Conservation (phyloP, 2,888 invertebrate genomes). For the Dysmachus trigonus region DNA sequence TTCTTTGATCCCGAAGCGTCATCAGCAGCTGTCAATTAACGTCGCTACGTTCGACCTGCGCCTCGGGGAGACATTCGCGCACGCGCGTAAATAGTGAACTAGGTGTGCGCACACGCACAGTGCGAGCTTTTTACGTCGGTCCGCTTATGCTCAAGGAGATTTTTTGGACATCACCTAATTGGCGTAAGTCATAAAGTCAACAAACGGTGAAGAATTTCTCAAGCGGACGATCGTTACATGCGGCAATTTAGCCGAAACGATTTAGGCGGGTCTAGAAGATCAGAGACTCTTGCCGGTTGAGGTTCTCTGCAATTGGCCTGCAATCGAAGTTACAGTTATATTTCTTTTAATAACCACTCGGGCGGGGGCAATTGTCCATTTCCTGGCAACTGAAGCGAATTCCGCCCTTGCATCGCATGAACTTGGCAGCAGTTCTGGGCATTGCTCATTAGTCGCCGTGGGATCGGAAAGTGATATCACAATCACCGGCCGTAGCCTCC, state of each 20-base stretch:
- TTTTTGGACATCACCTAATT: slow-evolving; percentile 40
- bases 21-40: slow-evolving; percentile 20
- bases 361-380: not conserved
- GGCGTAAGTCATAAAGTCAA: slow-evolving; percentile 47
- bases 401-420: not conserved
- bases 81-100: not conserved
- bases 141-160: not conserved
- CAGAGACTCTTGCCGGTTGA: not conserved
- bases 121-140: slow-evolving; percentile 20
- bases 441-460: not conserved
- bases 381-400: not conserved
- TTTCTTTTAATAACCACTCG: not conserved
- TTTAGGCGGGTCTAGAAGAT: not conserved
- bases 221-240: not conserved
- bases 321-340: not conserved
- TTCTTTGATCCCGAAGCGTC: slow-evolving; percentile 13
- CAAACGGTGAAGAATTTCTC: slow-evolving; percentile 46
- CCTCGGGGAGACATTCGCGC: slow-evolving; percentile 6
- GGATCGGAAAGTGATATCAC: not conserved
- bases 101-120: slow-evolving; percentile 20
- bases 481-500: not conserved
- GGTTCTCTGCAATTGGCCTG: not conserved
- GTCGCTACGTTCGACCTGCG: not conserved
- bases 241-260: not conserved
- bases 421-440: not conserved